Evolutionary conservation across 2,888 invertebrate genomes (phyloP).

Genomic region (Drosophila infuscata): DNA sequence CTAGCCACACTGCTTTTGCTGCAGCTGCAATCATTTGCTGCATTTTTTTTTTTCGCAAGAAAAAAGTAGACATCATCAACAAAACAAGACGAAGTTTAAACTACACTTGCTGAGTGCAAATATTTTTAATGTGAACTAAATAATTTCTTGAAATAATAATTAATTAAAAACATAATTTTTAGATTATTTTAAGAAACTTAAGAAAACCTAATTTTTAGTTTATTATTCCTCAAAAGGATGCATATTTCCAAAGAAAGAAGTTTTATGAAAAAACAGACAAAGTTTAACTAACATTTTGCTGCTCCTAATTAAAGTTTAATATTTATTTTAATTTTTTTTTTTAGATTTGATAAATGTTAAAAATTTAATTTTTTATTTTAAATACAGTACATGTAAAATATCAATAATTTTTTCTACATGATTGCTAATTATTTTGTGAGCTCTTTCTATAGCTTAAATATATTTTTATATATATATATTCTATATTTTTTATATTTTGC

Average conservation of each 20-base stretch:
- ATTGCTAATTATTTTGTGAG: not conserved
- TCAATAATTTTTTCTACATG: not conserved
- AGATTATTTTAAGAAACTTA: too few species aligned
- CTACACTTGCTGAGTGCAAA: not conserved
- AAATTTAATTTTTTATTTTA: rapidly evolving
- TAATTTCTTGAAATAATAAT: not conserved
- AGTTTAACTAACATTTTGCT: not conserved
- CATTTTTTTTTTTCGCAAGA: constrained; percentile 13
- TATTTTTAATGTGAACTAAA: not conserved
- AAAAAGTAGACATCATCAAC: constrained; percentile 1
- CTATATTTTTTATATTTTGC: not conserved
- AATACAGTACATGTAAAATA: not conserved
- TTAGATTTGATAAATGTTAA: too few species aligned
- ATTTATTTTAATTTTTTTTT: rapidly evolving
- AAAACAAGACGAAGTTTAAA: not conserved
- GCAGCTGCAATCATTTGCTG: constrained; percentile 53
- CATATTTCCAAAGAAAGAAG: not conserved
- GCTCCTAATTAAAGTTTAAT: not conserved
- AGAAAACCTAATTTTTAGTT: rapidly evolving
- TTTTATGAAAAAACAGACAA: not conserved
- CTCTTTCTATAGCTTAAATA: not conserved
- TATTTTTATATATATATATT: not conserved
- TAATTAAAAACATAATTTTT: not conserved
- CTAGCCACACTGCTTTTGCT: not conserved
- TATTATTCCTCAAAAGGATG: rapidly evolving